Evolutionary conservation across 2,113 vertebrate genomes (phyloP), one percentile per base, ranked within the genome.

Genomic region (Columba livia): DNA sequence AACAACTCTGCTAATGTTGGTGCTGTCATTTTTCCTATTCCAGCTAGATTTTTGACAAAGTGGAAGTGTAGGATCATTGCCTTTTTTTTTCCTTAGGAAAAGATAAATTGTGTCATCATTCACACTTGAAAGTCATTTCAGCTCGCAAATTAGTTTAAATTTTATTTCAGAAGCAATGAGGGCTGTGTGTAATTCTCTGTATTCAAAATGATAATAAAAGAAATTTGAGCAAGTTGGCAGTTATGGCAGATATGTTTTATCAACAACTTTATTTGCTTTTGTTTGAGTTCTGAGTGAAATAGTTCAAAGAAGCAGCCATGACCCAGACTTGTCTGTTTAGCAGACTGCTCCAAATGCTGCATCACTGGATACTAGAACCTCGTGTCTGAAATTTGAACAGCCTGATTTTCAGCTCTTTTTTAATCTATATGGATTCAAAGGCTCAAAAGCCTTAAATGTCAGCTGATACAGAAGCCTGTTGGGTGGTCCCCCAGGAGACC

Each of bases 161-260:
- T 96, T 88, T 81, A 89, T 94, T 94, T 97, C 73, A 77, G 79
- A 87, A 82, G 74, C 56, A 77, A 66, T 96, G 95, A 96, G 79
- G 82, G 90, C 36, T 47, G 24, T 60, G 78, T 97, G 84, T 95
- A 93, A 96, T 95, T 95, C 91, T 96, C 86, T 96, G 60, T 70
- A 66, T 94, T 93, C 79, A 96, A 94, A 97, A 95, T 94, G 78
- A 95, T 94, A 79, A 79, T 95, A 78, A 96, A 93, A 91, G 64
- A 96, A 97, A 95, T 90, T 66, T 62, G 83, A 96, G 50, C 75
- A 73, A 73, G 51, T 65, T 90, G 60, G 11, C 67, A 79, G 57
- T 82, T 74, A 57, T 7, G 15, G 21, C 66, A 70, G 51, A 36
- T 71, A 32, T 1, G 24, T 88, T 91, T 93, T 84, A 31, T 57